A percentile compares a stretch with the other conserved stretches of the same genome.
phyloP scores from a whole-genome alignment of 1,140 invertebrate genomes.

The Conus ventricosus region DNA sequence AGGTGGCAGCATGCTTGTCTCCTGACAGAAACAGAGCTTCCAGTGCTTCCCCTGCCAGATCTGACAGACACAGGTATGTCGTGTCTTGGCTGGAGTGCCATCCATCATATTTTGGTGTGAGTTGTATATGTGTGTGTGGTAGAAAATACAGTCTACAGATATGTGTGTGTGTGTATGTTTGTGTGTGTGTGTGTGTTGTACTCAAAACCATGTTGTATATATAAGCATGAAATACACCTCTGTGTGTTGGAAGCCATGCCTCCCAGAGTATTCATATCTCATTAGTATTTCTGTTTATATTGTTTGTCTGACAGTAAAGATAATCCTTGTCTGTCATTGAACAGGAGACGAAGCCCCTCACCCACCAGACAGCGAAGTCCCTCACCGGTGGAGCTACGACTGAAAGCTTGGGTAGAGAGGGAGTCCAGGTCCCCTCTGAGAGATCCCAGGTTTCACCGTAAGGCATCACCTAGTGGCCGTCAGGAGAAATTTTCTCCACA shows the following conservation, averaged over 20 bases:
- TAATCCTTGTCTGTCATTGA: neutral
- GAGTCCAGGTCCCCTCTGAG: neutral
- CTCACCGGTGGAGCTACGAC: neutral
- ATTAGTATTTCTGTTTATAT: too few species aligned
- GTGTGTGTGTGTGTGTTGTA: too few species aligned
- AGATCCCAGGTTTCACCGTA: neutral
- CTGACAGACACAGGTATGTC: neutral
- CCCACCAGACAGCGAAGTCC: slow-evolving; percentile 20
- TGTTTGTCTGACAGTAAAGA: too few species aligned
- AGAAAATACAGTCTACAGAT: neutral
- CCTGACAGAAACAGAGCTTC: slow-evolving; percentile 15
- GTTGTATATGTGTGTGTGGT: neutral
- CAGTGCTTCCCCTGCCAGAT: neutral
- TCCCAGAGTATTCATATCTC: too few species aligned
- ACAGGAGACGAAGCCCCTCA: neutral
- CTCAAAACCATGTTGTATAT: too few species aligned
- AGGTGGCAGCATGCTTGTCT: slow-evolving; percentile 32
- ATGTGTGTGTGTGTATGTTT: too few species aligned
- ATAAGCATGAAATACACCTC: too few species aligned
- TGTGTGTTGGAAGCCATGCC: too few species aligned
- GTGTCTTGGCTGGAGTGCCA: neutral
- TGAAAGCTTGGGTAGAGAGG: neutral
- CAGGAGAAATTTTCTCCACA: neutral
- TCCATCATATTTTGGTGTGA: neutral
- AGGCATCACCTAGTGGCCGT: neutral